Evolutionary conservation across 2,888 invertebrate species (phyloP).

Genomic region (Brassicogethes aeneus): DNA sequence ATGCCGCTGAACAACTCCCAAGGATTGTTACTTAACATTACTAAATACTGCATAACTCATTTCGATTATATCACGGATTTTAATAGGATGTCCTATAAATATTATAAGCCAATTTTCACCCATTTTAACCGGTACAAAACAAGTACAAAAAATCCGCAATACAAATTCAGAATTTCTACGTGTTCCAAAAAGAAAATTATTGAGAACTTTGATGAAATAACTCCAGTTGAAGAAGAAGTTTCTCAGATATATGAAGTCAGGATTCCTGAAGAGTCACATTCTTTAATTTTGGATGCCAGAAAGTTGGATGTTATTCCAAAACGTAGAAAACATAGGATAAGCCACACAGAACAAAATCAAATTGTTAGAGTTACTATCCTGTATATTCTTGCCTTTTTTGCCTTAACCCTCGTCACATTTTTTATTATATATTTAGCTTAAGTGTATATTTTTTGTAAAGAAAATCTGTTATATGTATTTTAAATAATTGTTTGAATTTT

Average conservation of each 20-base stretch:
- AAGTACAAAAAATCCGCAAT: no score
- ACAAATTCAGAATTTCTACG: no score
- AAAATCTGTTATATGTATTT: no score
- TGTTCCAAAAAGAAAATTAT: no score
- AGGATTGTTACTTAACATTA: no score
- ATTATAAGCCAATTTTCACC: no score
- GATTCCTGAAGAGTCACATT: slow-evolving; percentile 18
- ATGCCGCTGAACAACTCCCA: no score
- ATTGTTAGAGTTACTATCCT: slow-evolving; percentile 48
- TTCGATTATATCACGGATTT: no score
- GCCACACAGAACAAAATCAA: slow-evolving; percentile 41
- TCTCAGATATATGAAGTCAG: neutral
- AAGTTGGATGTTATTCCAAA: slow-evolving; percentile 43
- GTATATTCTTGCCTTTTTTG: slow-evolving; percentile 47
- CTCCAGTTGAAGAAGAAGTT: slow-evolving; percentile 26
- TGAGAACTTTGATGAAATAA: slow-evolving; percentile 34
- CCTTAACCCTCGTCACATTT: slow-evolving; percentile 45
- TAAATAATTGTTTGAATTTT: no score
- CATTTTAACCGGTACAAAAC: no score
- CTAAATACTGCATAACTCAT: no score
- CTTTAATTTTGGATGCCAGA: slow-evolving; percentile 43
- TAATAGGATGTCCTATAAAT: no score
- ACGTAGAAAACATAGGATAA: slow-evolving; percentile 26
- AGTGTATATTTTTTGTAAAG: slow-evolving; percentile 11
- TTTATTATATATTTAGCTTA: slow-evolving; percentile 48